Conservation (phyloP, 1,140 invertebrate species). For the Heliconius himera region DNA sequence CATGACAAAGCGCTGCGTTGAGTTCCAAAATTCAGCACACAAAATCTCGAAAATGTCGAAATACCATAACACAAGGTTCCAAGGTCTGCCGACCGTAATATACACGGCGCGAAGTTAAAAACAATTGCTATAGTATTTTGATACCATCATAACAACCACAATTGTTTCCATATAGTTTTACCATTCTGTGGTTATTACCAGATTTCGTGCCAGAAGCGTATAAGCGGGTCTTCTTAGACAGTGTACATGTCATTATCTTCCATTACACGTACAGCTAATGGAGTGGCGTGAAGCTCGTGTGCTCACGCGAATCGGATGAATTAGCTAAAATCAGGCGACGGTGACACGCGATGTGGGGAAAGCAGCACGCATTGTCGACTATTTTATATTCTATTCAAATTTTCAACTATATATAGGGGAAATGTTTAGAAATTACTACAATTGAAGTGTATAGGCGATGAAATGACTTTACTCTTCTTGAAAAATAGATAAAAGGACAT, state of each 20-base stretch:
- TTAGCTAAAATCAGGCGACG: constrained; percentile 36
- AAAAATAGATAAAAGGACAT: not conserved
- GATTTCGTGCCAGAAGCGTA: constrained; percentile 28
- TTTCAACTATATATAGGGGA: not conserved
- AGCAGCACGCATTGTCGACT: constrained; percentile 31
- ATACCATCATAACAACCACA: not conserved
- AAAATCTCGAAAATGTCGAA: no score
- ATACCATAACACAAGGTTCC: no score
- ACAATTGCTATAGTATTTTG: not conserved
- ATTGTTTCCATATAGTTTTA: not conserved
- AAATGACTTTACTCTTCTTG: not conserved
- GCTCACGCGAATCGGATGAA: constrained; percentile 33
- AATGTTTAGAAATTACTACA: not conserved
- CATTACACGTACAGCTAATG: constrained; percentile 29
- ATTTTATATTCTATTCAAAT: not conserved
- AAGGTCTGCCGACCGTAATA: no score
- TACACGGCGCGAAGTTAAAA: no score
- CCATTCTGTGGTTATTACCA: constrained; percentile 16
- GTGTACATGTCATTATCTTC: constrained; percentile 36
- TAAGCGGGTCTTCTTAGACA: constrained; percentile 21
- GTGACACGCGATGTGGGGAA: constrained; percentile 38
- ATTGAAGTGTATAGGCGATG: not conserved
- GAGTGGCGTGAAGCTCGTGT: constrained; percentile 34
- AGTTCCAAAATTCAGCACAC: no score
- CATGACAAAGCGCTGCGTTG: no score